phyloP scores from a whole-genome alignment of 2,888 invertebrate species.

The Ectropis crepuscularia region DNA sequence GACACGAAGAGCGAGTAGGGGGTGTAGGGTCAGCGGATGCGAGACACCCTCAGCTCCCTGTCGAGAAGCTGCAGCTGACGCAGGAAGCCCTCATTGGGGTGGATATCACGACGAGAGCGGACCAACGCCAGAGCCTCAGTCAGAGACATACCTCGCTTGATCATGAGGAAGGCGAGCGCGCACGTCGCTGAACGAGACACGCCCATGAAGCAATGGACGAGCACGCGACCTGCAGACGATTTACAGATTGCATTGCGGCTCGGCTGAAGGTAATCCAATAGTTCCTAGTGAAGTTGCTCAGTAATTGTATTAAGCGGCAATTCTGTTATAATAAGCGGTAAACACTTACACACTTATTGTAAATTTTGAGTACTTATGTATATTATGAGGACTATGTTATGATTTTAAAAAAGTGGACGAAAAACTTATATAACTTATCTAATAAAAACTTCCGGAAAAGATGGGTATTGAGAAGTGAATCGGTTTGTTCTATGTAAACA shows the following conservation, averaged over 20 bases:
- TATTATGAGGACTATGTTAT: no score
- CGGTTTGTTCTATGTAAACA: no score
- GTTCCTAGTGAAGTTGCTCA: not conserved
- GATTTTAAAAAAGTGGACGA: no score
- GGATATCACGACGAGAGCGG: conserved; percentile 88
- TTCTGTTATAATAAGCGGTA: no score
- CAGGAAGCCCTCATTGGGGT: conserved; percentile 92
- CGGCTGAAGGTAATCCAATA: conserved; percentile 8
- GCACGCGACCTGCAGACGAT: conserved; percentile 86
- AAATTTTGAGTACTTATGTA: no score
- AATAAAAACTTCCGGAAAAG: no score
- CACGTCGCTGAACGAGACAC: conserved; percentile 93
- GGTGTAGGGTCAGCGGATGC: conserved; percentile 76
- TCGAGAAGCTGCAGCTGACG: conserved; percentile 90
- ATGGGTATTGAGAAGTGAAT: no score
- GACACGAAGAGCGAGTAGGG: conserved; percentile 60
- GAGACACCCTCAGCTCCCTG: conserved; percentile 83
- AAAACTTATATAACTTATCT: no score
- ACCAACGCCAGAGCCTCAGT: conserved; percentile 89
- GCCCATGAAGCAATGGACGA: conserved; percentile 93
- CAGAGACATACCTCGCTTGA: conserved; percentile 89
- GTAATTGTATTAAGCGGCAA: not conserved
- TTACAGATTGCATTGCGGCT: not conserved
- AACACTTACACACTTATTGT: no score
- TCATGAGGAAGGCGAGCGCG: conserved; percentile 92